phyloP scores from a whole-genome alignment of 2,113 vertebrate species.

The Stegostoma tigrinum region DNA sequence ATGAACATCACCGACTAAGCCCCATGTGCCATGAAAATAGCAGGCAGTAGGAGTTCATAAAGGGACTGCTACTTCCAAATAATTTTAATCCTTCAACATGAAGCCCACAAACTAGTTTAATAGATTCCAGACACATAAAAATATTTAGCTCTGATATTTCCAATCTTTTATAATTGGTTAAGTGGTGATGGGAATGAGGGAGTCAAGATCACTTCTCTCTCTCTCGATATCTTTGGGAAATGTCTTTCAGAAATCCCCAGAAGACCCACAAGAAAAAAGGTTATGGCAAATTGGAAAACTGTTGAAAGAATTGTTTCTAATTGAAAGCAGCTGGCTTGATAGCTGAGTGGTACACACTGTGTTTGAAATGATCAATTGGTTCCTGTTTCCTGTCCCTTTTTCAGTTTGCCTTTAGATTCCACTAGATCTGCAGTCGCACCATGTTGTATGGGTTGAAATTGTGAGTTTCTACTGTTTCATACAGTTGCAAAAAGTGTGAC shows the following conservation, averaged over 20 bases:
- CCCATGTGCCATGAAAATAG: neutral
- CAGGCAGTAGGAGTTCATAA: neutral
- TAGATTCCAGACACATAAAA: neutral
- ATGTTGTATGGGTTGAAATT: neutral
- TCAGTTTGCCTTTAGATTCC: neutral
- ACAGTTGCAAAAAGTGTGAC: neutral
- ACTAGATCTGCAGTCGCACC: neutral
- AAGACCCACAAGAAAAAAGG: neutral
- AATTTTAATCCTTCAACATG: neutral
- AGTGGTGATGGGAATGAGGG: neutral
- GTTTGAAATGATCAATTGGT: neutral
- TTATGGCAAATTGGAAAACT: neutral
- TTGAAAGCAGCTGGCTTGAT: neutral
- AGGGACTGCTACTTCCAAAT: neutral
- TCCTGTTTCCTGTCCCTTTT: neutral
- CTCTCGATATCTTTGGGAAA: neutral
- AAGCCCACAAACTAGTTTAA: neutral
- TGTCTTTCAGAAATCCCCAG: neutral
- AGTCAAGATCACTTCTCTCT: neutral
- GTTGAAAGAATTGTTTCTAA: conserved; percentile 11
- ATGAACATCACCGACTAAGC: neutral
- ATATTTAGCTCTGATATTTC: neutral
- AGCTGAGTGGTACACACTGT: neutral
- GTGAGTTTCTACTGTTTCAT: neutral
- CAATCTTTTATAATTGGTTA: neutral